These are phyloP conservation scores for Enteromius treurensis DNA, from an alignment of 2,797 vertebrate species.

Conservation along the genomic window DNA sequence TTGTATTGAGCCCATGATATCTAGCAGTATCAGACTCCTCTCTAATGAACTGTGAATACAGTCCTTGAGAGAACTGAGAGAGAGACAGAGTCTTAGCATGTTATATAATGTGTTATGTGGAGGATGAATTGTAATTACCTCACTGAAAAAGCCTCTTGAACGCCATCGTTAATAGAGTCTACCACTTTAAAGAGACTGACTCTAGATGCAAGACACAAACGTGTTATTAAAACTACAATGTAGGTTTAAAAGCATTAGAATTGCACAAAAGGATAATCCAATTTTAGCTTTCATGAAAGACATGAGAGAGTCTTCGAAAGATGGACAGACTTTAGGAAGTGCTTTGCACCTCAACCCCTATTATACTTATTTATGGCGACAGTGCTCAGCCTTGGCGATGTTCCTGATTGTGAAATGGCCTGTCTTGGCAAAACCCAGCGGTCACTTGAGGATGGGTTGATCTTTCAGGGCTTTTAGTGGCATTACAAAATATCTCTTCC, in stretches of 20 bases:
- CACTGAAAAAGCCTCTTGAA: conserved; percentile 26
- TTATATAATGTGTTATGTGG: conserved; percentile 48
- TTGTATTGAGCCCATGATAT: background rate
- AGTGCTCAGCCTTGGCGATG: background rate
- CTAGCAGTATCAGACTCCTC: background rate
- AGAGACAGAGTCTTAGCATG: conserved; percentile 19
- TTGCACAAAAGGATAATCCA: background rate
- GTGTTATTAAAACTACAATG: background rate
- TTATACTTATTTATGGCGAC: conserved; percentile 24
- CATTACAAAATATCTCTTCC: background rate
- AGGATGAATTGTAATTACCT: conserved; percentile 36
- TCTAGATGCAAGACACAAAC: conserved; percentile 7
- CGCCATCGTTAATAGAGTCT: conserved; percentile 2
- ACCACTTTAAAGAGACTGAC: background rate
- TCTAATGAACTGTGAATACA: conserved; percentile 43
- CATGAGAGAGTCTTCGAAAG: background rate
- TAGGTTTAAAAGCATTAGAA: background rate
- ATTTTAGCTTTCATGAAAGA: background rate
- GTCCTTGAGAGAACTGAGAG: conserved; percentile 14
- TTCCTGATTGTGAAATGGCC: background rate
- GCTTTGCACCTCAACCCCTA: background rate
- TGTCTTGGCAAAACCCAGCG: conserved; percentile 1
- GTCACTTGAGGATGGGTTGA: background rate
- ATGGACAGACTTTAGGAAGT: background rate
- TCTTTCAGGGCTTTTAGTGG: background rate